Conservation (phyloP, 2,888 invertebrate genomes). For the Lucinisca nassula region DNA sequence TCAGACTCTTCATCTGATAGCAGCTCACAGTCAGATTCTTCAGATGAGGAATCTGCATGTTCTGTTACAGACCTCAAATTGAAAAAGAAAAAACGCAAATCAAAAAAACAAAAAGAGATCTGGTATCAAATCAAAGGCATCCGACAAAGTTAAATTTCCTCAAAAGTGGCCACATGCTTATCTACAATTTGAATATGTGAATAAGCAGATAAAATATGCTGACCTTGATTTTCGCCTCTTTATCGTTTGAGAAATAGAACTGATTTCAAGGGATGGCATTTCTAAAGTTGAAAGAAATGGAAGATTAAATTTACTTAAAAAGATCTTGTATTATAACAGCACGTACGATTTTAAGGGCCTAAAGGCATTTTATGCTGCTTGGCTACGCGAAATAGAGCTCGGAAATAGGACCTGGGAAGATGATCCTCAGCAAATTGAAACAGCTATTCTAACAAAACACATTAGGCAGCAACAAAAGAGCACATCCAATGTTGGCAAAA, state of each 20-base stretch:
- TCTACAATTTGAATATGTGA: neutral
- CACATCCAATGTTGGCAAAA: neutral
- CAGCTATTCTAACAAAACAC: neutral
- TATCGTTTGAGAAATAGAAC: neutral
- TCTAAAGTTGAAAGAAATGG: neutral
- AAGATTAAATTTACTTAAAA: neutral
- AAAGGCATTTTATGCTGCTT: neutral
- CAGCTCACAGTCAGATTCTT: too few species aligned
- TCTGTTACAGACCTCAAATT: too few species aligned
- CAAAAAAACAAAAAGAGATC: neutral
- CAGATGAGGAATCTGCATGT: too few species aligned
- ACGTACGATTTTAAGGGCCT: neutral
- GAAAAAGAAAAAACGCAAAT: neutral
- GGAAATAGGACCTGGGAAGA: neutral
- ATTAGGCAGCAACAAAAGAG: neutral
- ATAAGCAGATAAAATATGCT: neutral
- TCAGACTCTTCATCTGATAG: too few species aligned
- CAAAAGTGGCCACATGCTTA: neutral
- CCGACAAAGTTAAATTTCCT: neutral
- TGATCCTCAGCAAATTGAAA: neutral
- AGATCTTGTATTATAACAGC: neutral
- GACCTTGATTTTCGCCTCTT: neutral
- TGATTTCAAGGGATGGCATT: neutral
- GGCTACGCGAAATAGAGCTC: constrained; percentile 4
- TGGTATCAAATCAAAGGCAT: neutral